These are phyloP conservation scores for Ectemnius lituratus DNA, from an alignment of 2,888 invertebrate species.

Conservation along the genomic window DNA sequence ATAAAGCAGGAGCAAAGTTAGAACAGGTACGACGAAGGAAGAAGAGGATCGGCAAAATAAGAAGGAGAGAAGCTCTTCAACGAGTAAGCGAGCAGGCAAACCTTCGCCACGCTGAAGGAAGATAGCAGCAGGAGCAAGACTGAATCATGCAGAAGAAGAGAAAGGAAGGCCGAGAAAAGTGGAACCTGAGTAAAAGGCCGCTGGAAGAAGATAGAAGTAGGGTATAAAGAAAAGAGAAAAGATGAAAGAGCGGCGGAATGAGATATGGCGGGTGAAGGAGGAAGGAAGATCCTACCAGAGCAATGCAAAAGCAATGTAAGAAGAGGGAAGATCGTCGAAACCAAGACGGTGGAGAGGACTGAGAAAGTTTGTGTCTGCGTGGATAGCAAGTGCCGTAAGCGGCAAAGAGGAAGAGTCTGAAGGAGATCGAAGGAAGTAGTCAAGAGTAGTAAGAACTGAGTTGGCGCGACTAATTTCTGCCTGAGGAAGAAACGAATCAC, in stretches of 20 bases:
- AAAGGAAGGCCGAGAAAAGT: background rate
- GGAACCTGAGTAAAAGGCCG: constrained; percentile 11
- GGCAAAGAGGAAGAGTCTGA: constrained; percentile 22
- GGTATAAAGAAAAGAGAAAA: constrained; percentile 18
- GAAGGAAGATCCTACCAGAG: constrained; percentile 7
- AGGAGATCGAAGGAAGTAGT: constrained; percentile 36
- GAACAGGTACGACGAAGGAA: constrained; percentile 44
- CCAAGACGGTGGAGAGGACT: constrained; percentile 17
- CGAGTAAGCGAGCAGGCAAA: constrained; percentile 36
- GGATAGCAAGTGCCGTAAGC: constrained; percentile 4
- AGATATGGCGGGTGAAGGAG: constrained; percentile 6
- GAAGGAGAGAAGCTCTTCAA: constrained; percentile 51
- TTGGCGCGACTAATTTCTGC: constrained; percentile 59
- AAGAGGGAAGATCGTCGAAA: constrained; percentile 25
- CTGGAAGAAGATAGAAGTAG: constrained; percentile 22
- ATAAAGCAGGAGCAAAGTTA: constrained; percentile 59
- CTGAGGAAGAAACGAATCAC: constrained; percentile 30
- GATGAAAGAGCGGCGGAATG: constrained; percentile 19
- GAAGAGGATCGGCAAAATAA: constrained; percentile 38
- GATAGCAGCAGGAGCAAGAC: constrained; percentile 14
- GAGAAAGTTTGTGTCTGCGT: constrained; percentile 14
- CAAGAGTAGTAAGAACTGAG: constrained; percentile 51
- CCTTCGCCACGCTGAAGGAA: constrained; percentile 19
- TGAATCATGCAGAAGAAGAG: constrained; percentile 12
- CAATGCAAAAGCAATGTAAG: constrained; percentile 18